Evolutionary conservation across 2,113 vertebrate species (phyloP).

Genomic region (Nettapus auritus): DNA sequence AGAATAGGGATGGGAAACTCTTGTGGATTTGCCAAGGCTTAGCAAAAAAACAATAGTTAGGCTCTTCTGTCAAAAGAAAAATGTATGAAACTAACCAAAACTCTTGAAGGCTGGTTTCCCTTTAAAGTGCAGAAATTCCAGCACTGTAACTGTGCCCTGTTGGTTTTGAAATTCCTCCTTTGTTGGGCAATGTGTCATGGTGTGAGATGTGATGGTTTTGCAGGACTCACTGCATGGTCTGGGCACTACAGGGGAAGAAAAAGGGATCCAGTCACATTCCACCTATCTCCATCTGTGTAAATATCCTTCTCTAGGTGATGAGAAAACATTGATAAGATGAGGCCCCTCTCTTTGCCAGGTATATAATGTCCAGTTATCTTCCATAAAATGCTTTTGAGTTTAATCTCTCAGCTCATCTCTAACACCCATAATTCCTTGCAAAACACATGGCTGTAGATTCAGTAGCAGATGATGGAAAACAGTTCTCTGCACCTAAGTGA

Average conservation of each 20-base stretch:
- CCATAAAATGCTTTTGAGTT: neutral
- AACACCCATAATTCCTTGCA: neutral
- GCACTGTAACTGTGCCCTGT: rapidly evolving
- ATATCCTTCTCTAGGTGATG: neutral
- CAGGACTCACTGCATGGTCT: neutral
- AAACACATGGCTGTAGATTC: neutral
- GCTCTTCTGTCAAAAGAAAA: neutral
- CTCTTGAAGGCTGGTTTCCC: neutral
- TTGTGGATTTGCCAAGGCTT: neutral
- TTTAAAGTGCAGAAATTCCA: neutral
- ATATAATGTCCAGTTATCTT: neutral
- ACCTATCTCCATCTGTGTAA: neutral
- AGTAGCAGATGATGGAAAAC: neutral
- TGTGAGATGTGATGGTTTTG: neutral
- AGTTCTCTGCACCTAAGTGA: neutral
- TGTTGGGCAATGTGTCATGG: neutral
- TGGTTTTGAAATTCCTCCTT: neutral
- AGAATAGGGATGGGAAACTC: neutral
- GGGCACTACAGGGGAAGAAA: neutral
- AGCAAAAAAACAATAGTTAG: neutral
- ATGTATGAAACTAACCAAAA: neutral
- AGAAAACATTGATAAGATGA: neutral
- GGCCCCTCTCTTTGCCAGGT: neutral
- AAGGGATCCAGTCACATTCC: neutral
- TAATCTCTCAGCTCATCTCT: neutral